Conservation (phyloP, 2,888 invertebrate genomes). For the Cryptophagus acutangulus region DNA sequence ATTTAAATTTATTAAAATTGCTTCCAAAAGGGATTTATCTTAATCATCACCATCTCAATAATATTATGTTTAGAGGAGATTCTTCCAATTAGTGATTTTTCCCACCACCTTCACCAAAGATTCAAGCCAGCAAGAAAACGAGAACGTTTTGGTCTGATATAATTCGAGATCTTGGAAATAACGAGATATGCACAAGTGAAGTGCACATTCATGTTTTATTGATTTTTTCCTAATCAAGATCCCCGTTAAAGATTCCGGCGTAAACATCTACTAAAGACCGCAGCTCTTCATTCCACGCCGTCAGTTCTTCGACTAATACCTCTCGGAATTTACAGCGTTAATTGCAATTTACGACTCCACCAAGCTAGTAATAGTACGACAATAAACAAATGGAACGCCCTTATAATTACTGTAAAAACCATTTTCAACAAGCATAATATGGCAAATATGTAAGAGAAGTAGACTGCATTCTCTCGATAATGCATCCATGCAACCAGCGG, state of each 20-base stretch:
- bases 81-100: constrained; percentile 10
- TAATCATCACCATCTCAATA: too few relatives aligned
- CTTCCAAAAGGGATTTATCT: too few relatives aligned
- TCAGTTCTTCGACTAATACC: constrained; percentile 18
- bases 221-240: constrained; percentile 27
- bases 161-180: constrained; percentile 3
- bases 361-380: constrained; percentile 21
- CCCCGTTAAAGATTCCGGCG: constrained; percentile 11
- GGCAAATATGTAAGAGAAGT: constrained; percentile 2
- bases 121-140: too few relatives aligned
- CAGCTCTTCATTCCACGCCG: constrained; percentile 20
- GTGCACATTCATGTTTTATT: constrained; percentile 33
- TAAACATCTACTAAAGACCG: constrained; percentile 1
- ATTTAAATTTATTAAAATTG: too few relatives aligned
- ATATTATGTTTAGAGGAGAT: too few relatives aligned
- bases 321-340: constrained; percentile 27
- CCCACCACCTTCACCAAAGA: constrained; percentile 3
- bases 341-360: constrained; percentile 31
- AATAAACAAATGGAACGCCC: constrained; percentile 21
- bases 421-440: constrained; percentile 9
- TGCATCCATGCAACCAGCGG: too few relatives aligned
- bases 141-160: too few relatives aligned
- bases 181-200: constrained; percentile 21
- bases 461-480: not conserved
- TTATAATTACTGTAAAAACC: constrained; percentile 16